Evolutionary conservation across 2,888 invertebrate genomes (phyloP), one percentile per base, ranked within the genome.

Genomic region (Uloborus plumipes): DNA sequence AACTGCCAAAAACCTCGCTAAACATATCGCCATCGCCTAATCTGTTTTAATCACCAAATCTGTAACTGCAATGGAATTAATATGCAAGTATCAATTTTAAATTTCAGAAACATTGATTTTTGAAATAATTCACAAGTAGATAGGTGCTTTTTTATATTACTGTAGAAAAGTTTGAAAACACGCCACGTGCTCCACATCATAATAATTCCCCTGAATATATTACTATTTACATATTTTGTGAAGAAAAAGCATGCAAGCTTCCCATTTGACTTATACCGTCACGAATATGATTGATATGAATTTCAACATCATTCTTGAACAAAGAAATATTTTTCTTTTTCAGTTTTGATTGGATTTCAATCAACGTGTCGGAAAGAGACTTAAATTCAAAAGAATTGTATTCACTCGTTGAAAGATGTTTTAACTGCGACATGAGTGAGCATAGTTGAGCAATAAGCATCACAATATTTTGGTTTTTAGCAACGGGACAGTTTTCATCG

Each of bases 261-360:
- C 86, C 86, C 80, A 86, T 79, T 66, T 86, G 86, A 66, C 85
- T 85, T 15, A 86, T 69, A 58, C 84, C 81, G 50, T 76, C 85
- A 89, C 95, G 94, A 87, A 96, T 95, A 88, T 95, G 94, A 88
- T 95, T 94, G 92, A 97, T 93, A 87, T 96, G 97, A 85, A 95
- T 94, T 89, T 98, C 97, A 9, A 98, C 94, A 89, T 93, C 93
- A 89, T 94, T 95, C 89, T 96, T 89, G 85, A 90, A 90, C 18
- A 88, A 87, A 66, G 89, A 89, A 87, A 94, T 92, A 90, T 96
- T 95, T 62, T 92, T 91, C 2, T 93, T 92, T 86, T 93, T 93
- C 75, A 97, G 89, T 87, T 94, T 93, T 81, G 93, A 91, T 89
- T 95, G 94, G 70, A 97, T 95, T 88, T 96, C 94, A 87, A 94